Evolutionary conservation across 1,140 invertebrate species (phyloP), one percentile per base, ranked within the genome.

Genomic region (Archivesica marissinica): DNA sequence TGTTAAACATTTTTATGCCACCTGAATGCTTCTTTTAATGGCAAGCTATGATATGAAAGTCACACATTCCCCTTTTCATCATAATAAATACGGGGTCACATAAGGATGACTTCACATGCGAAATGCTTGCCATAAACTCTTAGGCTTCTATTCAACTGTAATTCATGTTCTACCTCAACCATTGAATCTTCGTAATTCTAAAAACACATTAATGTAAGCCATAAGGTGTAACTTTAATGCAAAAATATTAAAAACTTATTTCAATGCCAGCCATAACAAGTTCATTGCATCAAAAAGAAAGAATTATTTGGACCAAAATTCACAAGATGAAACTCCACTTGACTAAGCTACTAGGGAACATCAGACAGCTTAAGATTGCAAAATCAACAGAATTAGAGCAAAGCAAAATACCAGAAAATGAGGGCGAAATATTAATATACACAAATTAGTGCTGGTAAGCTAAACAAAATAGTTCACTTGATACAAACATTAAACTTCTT

Each of bases 1-100:
- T 35, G 30, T 72, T 30, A 41, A 72, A 41, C 23, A 47, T 72
- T 72, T 72, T 72, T 72, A 72, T 44, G n/a, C 68, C 44, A 41
- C 39, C 25, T 72, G 6, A 72, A 72, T 72, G 68, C 68, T 47
- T 72, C 68, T 72, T 72, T 72, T 72, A 50, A 72, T 44, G 30
- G 38, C 68, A 38, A 38, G 47, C 20, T 47, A 44, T 25, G 68
- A 44, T 72, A 72, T 72, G 25, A 72, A 72, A 64, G 59, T 64
- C 59, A 64, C 30, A 64, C 38, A 64, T 64, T 64, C 59, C 1
- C 9, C 59, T 35, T 1, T 64, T 64, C 28, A 33, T 35, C 30
- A 35, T 64, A 64, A 64, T 64, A 64, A 64, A 64, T 35, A 17
- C 30, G 1, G 30, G 59, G 59, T 35, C 59, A 64, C n/a, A 15